Percentiles rank a stretch among this genome's conserved stretches.
Conservation (phyloP, 2,113 vertebrate genomes). For the Cyphomyrus discorhynchus region DNA sequence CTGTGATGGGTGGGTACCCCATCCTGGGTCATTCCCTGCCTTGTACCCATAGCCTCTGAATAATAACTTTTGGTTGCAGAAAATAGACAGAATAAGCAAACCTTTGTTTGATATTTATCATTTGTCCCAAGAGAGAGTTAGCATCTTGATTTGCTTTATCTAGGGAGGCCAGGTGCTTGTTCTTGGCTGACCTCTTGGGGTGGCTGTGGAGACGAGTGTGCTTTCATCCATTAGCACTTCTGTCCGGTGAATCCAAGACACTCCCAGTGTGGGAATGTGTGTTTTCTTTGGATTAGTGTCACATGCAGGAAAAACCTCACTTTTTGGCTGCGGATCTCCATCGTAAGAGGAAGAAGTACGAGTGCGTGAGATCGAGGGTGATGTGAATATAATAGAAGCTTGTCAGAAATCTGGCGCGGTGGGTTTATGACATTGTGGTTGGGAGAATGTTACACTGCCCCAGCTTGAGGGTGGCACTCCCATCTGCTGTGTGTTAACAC, state of each 20-base stretch:
- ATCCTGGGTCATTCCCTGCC: neutral
- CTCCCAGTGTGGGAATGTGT: neutral
- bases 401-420: neutral
- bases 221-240: neutral
- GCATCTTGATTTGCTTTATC: neutral
- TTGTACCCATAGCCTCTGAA: neutral
- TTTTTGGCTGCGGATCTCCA: neutral
- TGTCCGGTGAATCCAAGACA: neutral
- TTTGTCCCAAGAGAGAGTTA: neutral
- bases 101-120: neutral
- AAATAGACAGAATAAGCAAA: neutral
- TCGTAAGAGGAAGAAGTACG: neutral
- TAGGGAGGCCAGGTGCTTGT: neutral
- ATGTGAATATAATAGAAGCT: neutral
- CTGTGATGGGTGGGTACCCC: neutral
- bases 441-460: neutral
- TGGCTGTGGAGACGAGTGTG: neutral
- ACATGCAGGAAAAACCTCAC: neutral
- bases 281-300: neutral
- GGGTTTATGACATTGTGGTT: neutral
- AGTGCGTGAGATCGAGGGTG: neutral
- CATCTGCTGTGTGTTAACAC: neutral
- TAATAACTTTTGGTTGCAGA: neutral
- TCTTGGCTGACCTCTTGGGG: neutral
- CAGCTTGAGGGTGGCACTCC: neutral